A percentile compares a stretch with the other conserved stretches of the same genome.
These are phyloP conservation scores for Corythornis cristatus DNA, from an alignment of 2,113 vertebrate genomes.

Conservation along the genomic window DNA sequence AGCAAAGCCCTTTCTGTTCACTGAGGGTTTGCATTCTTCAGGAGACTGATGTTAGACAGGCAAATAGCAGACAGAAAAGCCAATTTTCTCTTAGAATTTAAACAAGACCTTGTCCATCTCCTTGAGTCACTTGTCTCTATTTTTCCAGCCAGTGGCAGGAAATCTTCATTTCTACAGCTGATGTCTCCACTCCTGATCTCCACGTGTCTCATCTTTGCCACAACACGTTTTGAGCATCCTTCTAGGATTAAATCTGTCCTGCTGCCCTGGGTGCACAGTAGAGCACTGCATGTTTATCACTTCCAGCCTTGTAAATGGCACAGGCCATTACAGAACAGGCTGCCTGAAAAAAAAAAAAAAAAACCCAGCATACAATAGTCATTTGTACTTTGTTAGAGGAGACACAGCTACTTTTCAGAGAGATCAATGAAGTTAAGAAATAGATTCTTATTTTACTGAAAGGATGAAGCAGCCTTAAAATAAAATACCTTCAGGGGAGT, in stretches of 20 bases:
- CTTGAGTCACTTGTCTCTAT: slow-evolving; percentile 7
- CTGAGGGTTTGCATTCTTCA: slow-evolving; percentile 27
- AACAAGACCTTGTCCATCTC: slow-evolving; percentile 23
- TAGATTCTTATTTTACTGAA: neutral
- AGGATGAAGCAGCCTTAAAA: neutral
- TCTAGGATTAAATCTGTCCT: neutral
- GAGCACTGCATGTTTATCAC: neutral
- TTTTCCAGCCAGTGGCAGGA: neutral
- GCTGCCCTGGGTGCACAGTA: neutral
- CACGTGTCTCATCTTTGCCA: neutral
- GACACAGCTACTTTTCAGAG: neutral
- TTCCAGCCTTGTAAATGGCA: neutral
- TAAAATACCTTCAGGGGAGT: neutral
- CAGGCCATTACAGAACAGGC: neutral
- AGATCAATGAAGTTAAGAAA: neutral
- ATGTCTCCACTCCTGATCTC: neutral
- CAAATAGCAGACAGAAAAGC: slow-evolving; percentile 1
- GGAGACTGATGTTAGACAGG: slow-evolving; percentile 9
- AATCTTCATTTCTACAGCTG: neutral
- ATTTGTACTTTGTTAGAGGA: neutral
- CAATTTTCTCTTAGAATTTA: slow-evolving; percentile 29
- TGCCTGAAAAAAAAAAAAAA: neutral
- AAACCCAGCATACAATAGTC: neutral
- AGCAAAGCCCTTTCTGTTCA: slow-evolving; percentile 12
- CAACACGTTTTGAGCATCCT: neutral